Evolutionary conservation across 2,113 vertebrate genomes (phyloP).

Genomic region (Gallinago media): DNA sequence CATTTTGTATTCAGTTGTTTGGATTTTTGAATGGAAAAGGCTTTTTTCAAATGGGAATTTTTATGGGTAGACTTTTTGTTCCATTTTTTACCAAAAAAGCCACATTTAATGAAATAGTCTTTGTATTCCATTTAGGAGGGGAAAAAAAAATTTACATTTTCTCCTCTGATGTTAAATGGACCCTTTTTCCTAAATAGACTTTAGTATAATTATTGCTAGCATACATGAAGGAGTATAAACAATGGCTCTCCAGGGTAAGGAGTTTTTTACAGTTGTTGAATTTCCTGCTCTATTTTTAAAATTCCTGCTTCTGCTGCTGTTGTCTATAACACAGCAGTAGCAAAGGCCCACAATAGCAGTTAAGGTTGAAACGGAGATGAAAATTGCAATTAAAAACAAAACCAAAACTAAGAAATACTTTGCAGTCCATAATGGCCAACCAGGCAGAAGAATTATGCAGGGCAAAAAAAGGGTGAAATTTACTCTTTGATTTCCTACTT

Average conservation of each 20-base stretch:
- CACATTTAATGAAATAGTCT: slow-evolving; percentile 45
- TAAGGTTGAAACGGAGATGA: slow-evolving; percentile 1
- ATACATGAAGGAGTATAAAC: slow-evolving; percentile 37
- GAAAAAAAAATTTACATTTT: slow-evolving; percentile 9
- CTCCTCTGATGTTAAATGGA: neutral
- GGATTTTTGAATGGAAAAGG: neutral
- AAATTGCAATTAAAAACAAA: slow-evolving; percentile 7
- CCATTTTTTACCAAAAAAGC: slow-evolving; percentile 19
- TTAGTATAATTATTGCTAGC: slow-evolving; percentile 28
- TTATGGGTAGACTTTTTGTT: slow-evolving; percentile 50
- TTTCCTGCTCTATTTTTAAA: slow-evolving; percentile 53
- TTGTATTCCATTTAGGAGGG: neutral
- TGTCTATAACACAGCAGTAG: slow-evolving; percentile 23
- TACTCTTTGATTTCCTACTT: neutral
- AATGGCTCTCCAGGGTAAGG: slow-evolving; percentile 11
- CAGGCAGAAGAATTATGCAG: neutral
- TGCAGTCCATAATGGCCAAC: neutral
- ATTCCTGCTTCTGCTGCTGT: neutral
- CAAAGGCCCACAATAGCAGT: slow-evolving; percentile 6
- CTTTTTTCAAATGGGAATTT: slow-evolving; percentile 8
- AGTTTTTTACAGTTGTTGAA: slow-evolving; percentile 16
- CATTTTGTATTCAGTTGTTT: neutral
- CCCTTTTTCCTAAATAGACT: neutral
- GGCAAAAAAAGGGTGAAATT: neutral
- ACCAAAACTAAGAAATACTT: neutral